These are phyloP conservation scores for Girardia tigrina DNA, from an alignment of 2,888 invertebrate genomes.

Conservation along the genomic window DNA sequence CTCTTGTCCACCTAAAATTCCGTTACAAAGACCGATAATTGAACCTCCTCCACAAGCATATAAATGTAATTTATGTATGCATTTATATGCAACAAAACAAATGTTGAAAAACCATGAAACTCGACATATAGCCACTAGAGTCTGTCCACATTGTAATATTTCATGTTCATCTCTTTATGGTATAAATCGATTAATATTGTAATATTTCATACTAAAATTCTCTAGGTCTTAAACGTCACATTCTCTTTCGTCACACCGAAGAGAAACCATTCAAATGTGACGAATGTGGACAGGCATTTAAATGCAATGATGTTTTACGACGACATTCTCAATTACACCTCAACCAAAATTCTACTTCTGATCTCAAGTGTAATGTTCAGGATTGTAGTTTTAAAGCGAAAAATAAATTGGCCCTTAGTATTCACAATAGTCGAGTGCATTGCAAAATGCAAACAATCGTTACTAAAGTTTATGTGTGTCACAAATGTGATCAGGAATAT, in stretches of 20 bases:
- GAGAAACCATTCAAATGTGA: constrained; percentile 26
- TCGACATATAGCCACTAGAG: constrained; percentile 24
- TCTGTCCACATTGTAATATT: constrained; percentile 32
- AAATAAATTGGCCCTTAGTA: constrained; percentile 2
- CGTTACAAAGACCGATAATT: background rate
- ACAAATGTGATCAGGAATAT: background rate
- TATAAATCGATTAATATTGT: background rate
- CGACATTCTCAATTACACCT: background rate
- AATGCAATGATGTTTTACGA: background rate
- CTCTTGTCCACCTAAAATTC: background rate
- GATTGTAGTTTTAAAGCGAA: background rate
- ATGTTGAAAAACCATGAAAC: constrained; percentile 32
- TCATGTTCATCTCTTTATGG: constrained; percentile 14
- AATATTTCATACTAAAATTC: background rate
- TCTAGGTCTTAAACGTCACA: constrained; percentile 31
- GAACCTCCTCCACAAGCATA: background rate
- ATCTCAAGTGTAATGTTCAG: background rate
- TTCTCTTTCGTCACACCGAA: constrained; percentile 31
- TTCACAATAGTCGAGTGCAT: constrained; percentile 15
- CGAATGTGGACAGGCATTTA: background rate
- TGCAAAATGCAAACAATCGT: background rate
- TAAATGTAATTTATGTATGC: constrained; percentile 25
- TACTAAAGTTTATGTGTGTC: background rate
- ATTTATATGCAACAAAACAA: constrained; percentile 28
- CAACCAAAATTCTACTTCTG: background rate